These are phyloP conservation scores for Apomyelois bistriatella DNA, from an alignment of 2,888 invertebrate genomes.

Conservation along the genomic window DNA sequence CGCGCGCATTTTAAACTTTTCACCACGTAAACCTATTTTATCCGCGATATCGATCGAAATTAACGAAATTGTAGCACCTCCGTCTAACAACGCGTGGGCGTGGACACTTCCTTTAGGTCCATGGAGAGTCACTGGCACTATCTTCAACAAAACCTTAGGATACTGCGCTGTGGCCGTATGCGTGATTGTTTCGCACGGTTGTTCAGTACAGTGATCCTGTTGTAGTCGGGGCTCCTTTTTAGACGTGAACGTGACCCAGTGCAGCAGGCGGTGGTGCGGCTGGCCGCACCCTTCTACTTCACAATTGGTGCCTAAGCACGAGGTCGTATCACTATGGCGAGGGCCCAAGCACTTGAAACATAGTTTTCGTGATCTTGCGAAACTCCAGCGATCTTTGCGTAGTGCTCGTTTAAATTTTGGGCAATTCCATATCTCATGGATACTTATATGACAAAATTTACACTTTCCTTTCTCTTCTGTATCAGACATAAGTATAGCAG, in stretches of 20 bases:
- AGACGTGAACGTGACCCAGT: background rate
- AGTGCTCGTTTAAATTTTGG: conserved; percentile 9
- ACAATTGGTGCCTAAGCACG: conserved; percentile 8
- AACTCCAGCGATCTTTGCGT: conserved; percentile 17
- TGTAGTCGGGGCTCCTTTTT: background rate
- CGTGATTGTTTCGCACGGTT: background rate
- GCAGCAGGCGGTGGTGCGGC: conserved; percentile 12
- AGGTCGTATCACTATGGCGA: background rate
- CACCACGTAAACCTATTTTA: conserved; percentile 13
- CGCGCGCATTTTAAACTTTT: conserved; percentile 12
- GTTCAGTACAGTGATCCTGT: background rate
- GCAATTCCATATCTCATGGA: background rate
- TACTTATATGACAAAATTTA: background rate
- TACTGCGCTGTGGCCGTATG: conserved; percentile 7
- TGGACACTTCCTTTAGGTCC: conserved; percentile 16
- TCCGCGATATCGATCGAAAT: conserved; percentile 17
- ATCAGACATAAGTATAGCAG: background rate
- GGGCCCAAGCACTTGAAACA: conserved; percentile 7
- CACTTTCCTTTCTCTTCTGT: background rate
- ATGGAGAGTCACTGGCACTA: conserved; percentile 19
- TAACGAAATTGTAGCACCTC: conserved; percentile 19
- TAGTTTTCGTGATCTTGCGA: conserved; percentile 1
- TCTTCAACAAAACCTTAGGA: conserved; percentile 18
- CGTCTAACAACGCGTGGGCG: conserved; percentile 20
- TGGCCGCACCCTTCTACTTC: conserved; percentile 13